Evolutionary conservation across 2,888 invertebrate genomes (phyloP), one percentile per base, ranked within the genome.

Genomic region (Campopleginae sp.): DNA sequence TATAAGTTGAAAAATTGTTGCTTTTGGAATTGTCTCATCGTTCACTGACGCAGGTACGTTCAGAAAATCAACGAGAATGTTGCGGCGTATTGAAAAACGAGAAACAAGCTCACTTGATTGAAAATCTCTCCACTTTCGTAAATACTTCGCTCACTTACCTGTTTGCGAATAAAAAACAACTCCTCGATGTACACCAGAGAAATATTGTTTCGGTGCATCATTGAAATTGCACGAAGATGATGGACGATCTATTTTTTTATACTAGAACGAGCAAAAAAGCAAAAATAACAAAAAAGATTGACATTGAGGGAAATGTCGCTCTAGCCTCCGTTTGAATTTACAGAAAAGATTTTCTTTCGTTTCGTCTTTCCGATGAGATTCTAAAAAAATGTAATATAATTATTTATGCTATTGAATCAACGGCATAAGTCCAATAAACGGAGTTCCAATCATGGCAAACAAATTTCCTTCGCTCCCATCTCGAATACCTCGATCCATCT

Each of bases 61-160:
- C 17, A 23, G 27, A 42, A 44, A 51, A 33, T 63, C 8, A 33
- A 46, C 48, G 63, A 48, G 33, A 61, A 44, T 48, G 23, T 27
- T 27, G n/a, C 48, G 61, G n/a, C 12, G 31, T 48, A 63, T 12
- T 31, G 74, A 42, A 42, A 58, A n/a, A 27, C 7, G 42, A 58
- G 33, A 48, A 65, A 38, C 38, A 38, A 19, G 48, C 33, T 14
- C 8, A 19, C 23, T 33, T n/a, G 23, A 75, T 19, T 19, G 42
- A 63, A n/a, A 44, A 27, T 46, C 33, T 14, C 48, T 65, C 17
- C 8, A 38, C 3, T 65, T 51, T n/a, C 68, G 68, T 65, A 51
- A 80, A 82, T 82, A 63, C 65, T 72, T 66, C 79, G 80, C 79
- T 81, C 77, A 33, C 70, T 70, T 79, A 80, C 80, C 75, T 79